Conservation (phyloP, 2,888 invertebrate species). For the Noctua janthina region DNA sequence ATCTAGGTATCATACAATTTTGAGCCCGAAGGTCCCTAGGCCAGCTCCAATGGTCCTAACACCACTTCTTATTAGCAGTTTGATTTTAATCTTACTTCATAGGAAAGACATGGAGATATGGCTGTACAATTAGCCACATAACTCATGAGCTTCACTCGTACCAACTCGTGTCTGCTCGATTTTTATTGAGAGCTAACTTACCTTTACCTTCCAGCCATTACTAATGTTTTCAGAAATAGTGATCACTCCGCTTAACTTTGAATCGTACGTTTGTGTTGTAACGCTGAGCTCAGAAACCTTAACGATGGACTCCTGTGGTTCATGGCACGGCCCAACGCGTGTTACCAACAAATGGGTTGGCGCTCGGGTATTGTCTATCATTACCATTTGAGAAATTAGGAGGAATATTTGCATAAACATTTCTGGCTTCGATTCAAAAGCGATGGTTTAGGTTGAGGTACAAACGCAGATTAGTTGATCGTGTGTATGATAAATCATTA, state of each 20-base stretch:
- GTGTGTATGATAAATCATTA: not conserved
- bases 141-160: not conserved
- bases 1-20: not conserved
- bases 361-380: conserved; percentile 46
- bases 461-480: not conserved
- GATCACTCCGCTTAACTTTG: conserved; percentile 72
- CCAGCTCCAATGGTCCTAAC: not conserved
- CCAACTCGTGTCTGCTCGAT: not conserved
- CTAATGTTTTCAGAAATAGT: conserved; percentile 72
- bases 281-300: conserved; percentile 74
- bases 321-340: conserved; percentile 73
- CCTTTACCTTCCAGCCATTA: conserved; percentile 78
- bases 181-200: conserved; percentile 47
- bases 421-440: conserved; percentile 8
- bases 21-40: not conserved
- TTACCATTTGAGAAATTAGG: conserved; percentile 8
- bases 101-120: not conserved
- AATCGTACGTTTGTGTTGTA: conserved; percentile 71
- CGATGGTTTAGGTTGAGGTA: not conserved
- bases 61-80: not conserved
- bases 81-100: not conserved
- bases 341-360: conserved; percentile 75
- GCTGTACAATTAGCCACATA: too few species aligned
- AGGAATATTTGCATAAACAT: conserved; percentile 28
- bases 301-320: conserved; percentile 47